Conservation (phyloP, 2,113 vertebrate species). For the Tupaia chinensis region DNA sequence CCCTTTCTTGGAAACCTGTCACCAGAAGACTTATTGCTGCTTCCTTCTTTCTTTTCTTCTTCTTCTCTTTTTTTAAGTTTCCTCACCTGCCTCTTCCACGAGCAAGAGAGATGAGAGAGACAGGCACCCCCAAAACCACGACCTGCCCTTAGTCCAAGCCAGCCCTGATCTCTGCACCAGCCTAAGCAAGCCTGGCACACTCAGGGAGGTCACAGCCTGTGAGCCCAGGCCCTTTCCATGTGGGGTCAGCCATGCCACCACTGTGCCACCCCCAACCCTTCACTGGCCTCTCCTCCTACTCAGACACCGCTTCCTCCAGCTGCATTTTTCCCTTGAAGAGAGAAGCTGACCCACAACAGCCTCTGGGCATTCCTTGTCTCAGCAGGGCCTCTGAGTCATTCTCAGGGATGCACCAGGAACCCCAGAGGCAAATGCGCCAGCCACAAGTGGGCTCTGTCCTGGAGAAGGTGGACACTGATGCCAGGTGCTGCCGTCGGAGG, state of each 20-base stretch:
- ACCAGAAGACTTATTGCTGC: not conserved
- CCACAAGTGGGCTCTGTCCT: not conserved
- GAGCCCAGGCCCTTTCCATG: too few species aligned
- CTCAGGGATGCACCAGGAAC: not conserved
- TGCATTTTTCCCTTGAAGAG: not conserved
- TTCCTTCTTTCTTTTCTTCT: too few species aligned
- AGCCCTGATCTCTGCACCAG: too few species aligned
- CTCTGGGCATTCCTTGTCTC: not conserved
- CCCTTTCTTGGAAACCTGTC: not conserved
- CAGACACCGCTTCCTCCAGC: not conserved
- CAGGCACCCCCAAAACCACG: too few species aligned
- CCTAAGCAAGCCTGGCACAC: too few species aligned
- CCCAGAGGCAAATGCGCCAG: not conserved
- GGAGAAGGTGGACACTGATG: not conserved
- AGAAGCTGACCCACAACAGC: fast-evolving
- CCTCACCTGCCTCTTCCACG: too few species aligned
- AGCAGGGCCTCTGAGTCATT: not conserved
- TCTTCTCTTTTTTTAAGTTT: too few species aligned
- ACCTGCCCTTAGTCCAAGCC: too few species aligned
- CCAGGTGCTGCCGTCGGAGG: not conserved
- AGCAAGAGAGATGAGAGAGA: too few species aligned
- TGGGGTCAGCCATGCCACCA: too few species aligned
- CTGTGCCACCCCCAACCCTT: too few species aligned
- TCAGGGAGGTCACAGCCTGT: too few species aligned
- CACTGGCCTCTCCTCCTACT: not conserved